phyloP scores from a whole-genome alignment of 2,888 invertebrate genomes.

The Willowsia nigromaculata region DNA sequence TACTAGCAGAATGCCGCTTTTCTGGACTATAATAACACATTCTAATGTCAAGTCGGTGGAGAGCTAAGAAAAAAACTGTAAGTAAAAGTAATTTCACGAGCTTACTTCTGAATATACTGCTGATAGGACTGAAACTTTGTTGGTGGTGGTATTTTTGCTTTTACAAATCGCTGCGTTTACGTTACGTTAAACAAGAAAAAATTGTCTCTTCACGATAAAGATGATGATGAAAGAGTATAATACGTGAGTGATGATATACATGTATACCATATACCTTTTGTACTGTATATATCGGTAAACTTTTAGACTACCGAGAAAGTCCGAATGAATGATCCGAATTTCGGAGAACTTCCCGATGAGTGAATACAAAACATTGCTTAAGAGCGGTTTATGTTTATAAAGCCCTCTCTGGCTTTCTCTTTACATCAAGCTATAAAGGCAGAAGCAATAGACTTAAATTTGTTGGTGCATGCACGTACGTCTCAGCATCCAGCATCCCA shows the following conservation, averaged over 20 bases:
- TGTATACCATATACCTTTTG: no score
- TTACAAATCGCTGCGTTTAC: neutral
- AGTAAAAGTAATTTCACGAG: slow-evolving; percentile 19
- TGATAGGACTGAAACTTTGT: neutral
- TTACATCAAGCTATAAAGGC: slow-evolving; percentile 8
- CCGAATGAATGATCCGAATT: slow-evolving; percentile 58
- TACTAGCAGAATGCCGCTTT: neutral
- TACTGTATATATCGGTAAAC: neutral
- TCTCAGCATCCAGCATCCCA: slow-evolving; percentile 12
- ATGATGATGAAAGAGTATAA: slow-evolving; percentile 29
- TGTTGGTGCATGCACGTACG: neutral
- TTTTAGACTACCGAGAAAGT: slow-evolving; percentile 41
- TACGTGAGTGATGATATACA: neutral
- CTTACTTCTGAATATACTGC: neutral
- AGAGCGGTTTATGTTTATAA: slow-evolving; percentile 29
- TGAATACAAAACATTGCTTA: slow-evolving; percentile 16
- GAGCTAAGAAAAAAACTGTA: neutral
- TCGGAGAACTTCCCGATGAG: slow-evolving; percentile 57
- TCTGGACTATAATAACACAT: neutral
- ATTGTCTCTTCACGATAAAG: neutral
- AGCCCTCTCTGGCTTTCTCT: neutral
- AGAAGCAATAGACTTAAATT: neutral
- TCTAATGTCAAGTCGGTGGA: neutral
- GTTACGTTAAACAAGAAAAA: slow-evolving; percentile 27
- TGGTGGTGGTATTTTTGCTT: neutral